A percentile compares a stretch with the other conserved stretches of the same genome.
Conservation (phyloP, 2,797 vertebrate genomes). For the Hippopotamyrus pictus region DNA sequence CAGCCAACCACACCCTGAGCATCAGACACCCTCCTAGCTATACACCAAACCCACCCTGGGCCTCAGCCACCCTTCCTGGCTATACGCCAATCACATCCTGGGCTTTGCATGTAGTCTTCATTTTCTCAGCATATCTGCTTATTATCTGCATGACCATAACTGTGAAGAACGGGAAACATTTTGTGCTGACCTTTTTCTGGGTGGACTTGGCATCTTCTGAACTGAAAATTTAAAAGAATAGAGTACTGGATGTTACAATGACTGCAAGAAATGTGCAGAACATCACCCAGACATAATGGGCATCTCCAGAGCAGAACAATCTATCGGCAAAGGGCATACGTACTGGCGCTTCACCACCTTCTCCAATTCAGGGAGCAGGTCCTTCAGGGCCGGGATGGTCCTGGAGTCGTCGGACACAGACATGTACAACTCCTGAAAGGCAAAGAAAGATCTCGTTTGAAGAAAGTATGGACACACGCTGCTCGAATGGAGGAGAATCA, state of each 20-base stretch:
- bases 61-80: background rate
- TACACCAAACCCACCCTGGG: background rate
- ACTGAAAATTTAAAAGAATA: conserved; percentile 55
- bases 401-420: conserved; percentile 86
- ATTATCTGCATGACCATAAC: background rate
- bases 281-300: background rate
- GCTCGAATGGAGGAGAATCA: background rate
- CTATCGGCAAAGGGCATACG: conserved; percentile 35
- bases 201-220: conserved; percentile 79
- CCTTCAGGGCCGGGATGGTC: conserved; percentile 79
- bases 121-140: background rate
- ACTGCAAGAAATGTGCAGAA: background rate
- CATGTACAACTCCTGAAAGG: conserved; percentile 81
- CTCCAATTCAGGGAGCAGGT: conserved; percentile 84
- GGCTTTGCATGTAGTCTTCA: background rate
- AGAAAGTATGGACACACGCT: background rate
- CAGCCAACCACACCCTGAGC: background rate
- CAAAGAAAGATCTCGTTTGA: background rate
- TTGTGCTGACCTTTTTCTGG: conserved; percentile 74
- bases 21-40: background rate
- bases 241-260: background rate
- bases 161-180: background rate
- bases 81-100: background rate
- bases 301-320: background rate
- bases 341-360: conserved; percentile 90